Base-by-base conservation (phyloP, 2,113 vertebrate genomes). In the Rhizomys pruinosus region DNA sequence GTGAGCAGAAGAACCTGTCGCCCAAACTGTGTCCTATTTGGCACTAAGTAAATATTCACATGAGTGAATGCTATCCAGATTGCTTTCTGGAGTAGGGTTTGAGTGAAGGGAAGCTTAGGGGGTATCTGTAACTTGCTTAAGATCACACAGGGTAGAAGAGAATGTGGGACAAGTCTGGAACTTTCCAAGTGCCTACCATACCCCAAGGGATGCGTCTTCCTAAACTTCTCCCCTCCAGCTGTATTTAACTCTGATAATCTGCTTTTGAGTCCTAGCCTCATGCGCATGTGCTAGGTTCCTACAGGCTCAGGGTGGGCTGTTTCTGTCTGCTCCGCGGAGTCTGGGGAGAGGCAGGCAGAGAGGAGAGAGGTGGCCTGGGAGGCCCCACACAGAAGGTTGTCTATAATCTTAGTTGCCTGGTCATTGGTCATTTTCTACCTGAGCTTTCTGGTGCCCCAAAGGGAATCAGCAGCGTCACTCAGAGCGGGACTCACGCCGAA, bases 221-320 rank as follows among this genome's bases (percentile, higher is more conserved):
- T 20, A 8, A 16, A 7, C 0, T 1, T 2, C 29, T 29, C 32
- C 12, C 7, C 29, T 11, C 11, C 0, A 10, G 5, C 27, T 13
- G 39, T 8, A 34, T 61, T 72, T 55, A 84, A 44, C 34, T 20
- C 72, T 0, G 23, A 25, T 23, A 57, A 15, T 15, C 29, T 2
- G 0, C 63, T 37, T 64, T 57, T 47, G 11, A 55, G 55, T 25
- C 4, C 22, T 25, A 68, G 22, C 29, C 68, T 37, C 42, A 23
- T 0, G 8, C 29, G 27, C 13, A 16, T 25, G 32, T 77, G 4
- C 42, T 57, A 11, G 47, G 16, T 20, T 64, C 57, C 20, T 0
- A 0, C 9, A 27, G 94, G 64, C 19, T 47, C 22, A 37, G 13
- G 19, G 69, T 73, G 27, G 29, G n/a, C 25, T 87, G 42, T 63